A percentile compares a stretch with the other conserved stretches of the same genome.
Evolutionary conservation across 2,888 invertebrate species (phyloP).

Genomic region (Thumatha senex): DNA sequence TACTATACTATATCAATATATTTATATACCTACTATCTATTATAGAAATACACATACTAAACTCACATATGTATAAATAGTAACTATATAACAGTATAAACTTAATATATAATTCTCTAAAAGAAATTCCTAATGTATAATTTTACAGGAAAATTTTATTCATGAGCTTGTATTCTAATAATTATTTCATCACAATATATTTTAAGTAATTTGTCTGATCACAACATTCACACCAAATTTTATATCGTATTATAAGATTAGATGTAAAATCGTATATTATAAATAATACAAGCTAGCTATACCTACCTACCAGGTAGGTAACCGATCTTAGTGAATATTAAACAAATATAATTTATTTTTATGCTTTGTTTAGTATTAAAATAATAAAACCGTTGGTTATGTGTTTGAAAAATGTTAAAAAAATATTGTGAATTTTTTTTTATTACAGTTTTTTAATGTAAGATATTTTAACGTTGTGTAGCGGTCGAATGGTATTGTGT

Average conservation of each 20-base stretch:
- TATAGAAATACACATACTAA: too few species aligned
- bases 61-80: too few species aligned
- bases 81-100: too few species aligned
- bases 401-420: conserved; percentile 17
- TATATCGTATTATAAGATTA: conserved; percentile 40
- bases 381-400: conserved; percentile 15
- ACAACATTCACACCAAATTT: conserved; percentile 38
- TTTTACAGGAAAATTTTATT: too few species aligned
- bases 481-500: neutral
- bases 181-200: conserved; percentile 4
- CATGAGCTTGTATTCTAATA: neutral
- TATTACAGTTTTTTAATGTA: too few species aligned
- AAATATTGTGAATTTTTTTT: neutral
- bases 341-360: conserved; percentile 31
- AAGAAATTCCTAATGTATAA: too few species aligned
- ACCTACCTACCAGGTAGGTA: too few species aligned
- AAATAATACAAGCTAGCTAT: conserved; percentile 21
- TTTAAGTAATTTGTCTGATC: conserved; percentile 9
- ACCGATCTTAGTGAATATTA: conserved; percentile 34
- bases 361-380: conserved; percentile 34
- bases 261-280: conserved; percentile 38
- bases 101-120: too few species aligned
- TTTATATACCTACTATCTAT: too few species aligned
- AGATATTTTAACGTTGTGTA: neutral
- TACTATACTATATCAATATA: too few species aligned